Conservation (phyloP, 2,888 invertebrate species). For the Bombyx huttoni region DNA sequence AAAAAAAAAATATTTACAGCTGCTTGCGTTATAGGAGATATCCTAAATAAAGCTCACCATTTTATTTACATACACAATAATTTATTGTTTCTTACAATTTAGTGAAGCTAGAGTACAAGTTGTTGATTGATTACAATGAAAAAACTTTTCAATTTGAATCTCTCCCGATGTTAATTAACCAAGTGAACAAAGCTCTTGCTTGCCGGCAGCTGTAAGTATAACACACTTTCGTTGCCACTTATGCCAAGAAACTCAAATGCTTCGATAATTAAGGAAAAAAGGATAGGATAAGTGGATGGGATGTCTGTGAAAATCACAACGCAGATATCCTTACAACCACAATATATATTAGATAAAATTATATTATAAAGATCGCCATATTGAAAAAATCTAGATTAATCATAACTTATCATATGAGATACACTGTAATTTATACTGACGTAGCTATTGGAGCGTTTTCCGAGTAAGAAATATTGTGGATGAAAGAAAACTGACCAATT, state of each 20-base stretch:
- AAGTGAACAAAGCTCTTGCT: constrained; percentile 54
- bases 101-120: constrained; percentile 71
- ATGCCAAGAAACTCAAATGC: constrained; percentile 32
- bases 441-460: constrained; percentile 63
- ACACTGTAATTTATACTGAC: constrained; percentile 71
- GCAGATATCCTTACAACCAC: constrained; percentile 78
- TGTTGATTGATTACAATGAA: constrained; percentile 67
- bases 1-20: constrained; percentile 25
- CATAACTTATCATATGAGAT: constrained; percentile 70
- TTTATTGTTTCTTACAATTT: constrained; percentile 73
- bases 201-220: constrained; percentile 43
- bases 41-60: constrained; percentile 65
- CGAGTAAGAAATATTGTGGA: constrained; percentile 66
- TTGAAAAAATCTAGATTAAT: constrained; percentile 73
- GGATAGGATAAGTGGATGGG: constrained; percentile 49
- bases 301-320: constrained; percentile 66
- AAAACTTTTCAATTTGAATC: constrained; percentile 60
- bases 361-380: constrained; percentile 74
- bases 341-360: constrained; percentile 79
- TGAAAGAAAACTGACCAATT: constrained; percentile 69
- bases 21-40: constrained; percentile 37
- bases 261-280: constrained; percentile 32
- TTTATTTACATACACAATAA: constrained; percentile 73
- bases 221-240: constrained; percentile 56
- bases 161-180: constrained; percentile 42